phyloP scores from a whole-genome alignment of 2,113 vertebrate species.

The Oncorhynchus nerka region DNA sequence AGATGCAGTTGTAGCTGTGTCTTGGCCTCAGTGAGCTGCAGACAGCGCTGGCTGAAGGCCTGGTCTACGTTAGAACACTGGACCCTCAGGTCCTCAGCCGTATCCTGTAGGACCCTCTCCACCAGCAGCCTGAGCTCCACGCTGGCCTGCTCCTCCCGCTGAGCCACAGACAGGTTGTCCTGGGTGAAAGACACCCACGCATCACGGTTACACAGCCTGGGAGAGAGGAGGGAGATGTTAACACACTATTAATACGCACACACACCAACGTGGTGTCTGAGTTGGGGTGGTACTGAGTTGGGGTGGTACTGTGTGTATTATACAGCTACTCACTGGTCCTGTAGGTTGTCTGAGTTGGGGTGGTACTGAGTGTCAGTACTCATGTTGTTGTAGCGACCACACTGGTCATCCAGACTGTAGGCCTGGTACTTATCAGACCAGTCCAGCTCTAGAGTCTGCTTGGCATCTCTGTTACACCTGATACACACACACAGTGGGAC shows the following conservation, averaged over 20 bases:
- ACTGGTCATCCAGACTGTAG: slow-evolving; percentile 77
- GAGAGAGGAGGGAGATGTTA: neutral
- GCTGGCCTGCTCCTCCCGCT: slow-evolving; percentile 76
- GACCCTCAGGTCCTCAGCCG: slow-evolving; percentile 75
- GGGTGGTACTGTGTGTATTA: too few relatives aligned
- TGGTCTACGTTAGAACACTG: slow-evolving; percentile 73
- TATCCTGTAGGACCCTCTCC: slow-evolving; percentile 79
- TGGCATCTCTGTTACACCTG: slow-evolving; percentile 81
- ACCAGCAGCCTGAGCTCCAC: slow-evolving; percentile 76
- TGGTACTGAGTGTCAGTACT: slow-evolving; percentile 65
- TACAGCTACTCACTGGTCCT: too few relatives aligned
- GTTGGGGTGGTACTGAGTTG: slow-evolving; percentile 40
- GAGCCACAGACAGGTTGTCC: slow-evolving; percentile 76
- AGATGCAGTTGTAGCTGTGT: slow-evolving; percentile 76
- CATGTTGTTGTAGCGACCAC: slow-evolving; percentile 70
- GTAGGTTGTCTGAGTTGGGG: neutral
- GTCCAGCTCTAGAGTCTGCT: slow-evolving; percentile 82
- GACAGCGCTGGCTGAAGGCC: slow-evolving; percentile 75
- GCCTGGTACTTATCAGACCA: slow-evolving; percentile 89
- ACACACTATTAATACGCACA: neutral
- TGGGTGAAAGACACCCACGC: slow-evolving; percentile 81
- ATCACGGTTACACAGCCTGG: slow-evolving; percentile 76
- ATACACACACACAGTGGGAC: slow-evolving; percentile 8
- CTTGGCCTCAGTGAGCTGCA: slow-evolving; percentile 74
- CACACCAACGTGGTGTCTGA: too few relatives aligned